Percentiles rank a stretch among this genome's conserved stretches.
Evolutionary conservation across 2,888 invertebrate genomes (phyloP).

Genomic region (Bombylius discolor): DNA sequence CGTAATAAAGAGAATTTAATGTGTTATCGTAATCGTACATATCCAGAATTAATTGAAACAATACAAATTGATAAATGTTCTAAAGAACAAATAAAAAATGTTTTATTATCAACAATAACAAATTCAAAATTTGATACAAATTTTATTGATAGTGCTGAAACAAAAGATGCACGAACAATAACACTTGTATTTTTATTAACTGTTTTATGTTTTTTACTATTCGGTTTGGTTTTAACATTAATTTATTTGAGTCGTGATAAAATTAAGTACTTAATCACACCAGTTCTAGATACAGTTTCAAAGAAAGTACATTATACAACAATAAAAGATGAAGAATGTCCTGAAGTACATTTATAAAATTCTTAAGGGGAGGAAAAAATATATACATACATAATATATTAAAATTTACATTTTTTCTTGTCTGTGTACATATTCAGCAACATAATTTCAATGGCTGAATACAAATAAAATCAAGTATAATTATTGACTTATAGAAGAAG

Average conservation of each 20-base stretch:
- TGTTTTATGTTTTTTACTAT: slow-evolving; percentile 41
- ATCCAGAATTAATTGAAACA: slow-evolving; percentile 23
- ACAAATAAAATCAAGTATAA: no score
- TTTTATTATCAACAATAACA: slow-evolving; percentile 19
- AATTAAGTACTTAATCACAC: slow-evolving; percentile 44
- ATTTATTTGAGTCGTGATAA: slow-evolving; percentile 48
- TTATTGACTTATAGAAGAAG: no score
- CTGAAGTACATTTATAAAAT: slow-evolving; percentile 35
- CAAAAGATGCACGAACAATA: slow-evolving; percentile 27
- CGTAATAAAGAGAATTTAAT: slow-evolving; percentile 42
- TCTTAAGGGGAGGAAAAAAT: no score
- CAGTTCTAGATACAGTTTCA: slow-evolving; percentile 50
- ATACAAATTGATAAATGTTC: slow-evolving; percentile 27
- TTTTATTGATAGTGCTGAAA: slow-evolving; percentile 21
- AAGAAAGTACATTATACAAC: slow-evolving; percentile 62
- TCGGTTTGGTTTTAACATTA: slow-evolving; percentile 43
- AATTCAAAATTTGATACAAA: slow-evolving; percentile 24
- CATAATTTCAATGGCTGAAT: no score
- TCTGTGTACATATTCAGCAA: no score
- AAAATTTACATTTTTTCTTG: no score
- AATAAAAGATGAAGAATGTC: slow-evolving; percentile 46
- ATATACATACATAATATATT: no score
- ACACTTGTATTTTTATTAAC: slow-evolving; percentile 39
- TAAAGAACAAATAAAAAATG: slow-evolving; percentile 15
- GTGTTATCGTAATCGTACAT: slow-evolving; percentile 36